phyloP scores from a whole-genome alignment of 2,888 invertebrate genomes.

The Tiliacea aurago region DNA sequence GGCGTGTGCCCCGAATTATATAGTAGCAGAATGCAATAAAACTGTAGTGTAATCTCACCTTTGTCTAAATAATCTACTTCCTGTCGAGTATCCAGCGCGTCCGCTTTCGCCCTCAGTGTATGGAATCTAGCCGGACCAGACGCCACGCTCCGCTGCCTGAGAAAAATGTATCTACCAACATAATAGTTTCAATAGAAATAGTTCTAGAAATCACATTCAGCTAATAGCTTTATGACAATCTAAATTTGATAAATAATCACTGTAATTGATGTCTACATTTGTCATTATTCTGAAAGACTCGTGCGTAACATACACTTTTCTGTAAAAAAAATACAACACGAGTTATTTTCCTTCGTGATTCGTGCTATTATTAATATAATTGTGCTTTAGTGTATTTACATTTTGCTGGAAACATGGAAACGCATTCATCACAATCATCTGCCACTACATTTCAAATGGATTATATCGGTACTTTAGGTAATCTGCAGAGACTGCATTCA shows the following conservation, averaged over 20 bases:
- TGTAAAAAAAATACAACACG: conserved; percentile 2
- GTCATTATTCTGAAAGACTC: conserved; percentile 28
- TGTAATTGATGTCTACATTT: conserved; percentile 47
- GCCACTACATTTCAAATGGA: neutral
- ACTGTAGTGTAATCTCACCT: conserved; percentile 60
- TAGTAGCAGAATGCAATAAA: conserved; percentile 49
- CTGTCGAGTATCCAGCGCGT: conserved; percentile 64
- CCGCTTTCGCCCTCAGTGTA: conserved; percentile 74
- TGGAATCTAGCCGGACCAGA: conserved; percentile 77
- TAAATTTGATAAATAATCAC: conserved; percentile 47
- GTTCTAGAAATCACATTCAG: conserved; percentile 55
- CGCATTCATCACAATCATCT: neutral
- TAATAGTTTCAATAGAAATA: conserved; percentile 63
- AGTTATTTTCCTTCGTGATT: conserved; percentile 11
- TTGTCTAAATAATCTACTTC: conserved; percentile 67
- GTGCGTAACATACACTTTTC: conserved; percentile 20
- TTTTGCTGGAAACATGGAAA: neutral
- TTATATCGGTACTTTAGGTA: neutral
- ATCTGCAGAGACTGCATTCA: neutral
- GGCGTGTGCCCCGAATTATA: conserved; percentile 25
- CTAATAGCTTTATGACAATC: conserved; percentile 48
- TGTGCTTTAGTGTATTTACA: conserved; percentile 1
- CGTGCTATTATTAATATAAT: conserved; percentile 34
- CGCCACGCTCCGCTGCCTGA: conserved; percentile 85
- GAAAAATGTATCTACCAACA: conserved; percentile 82